Conservation (phyloP, 2,113 vertebrate genomes). For the Chamaetylas fuelleborni region DNA sequence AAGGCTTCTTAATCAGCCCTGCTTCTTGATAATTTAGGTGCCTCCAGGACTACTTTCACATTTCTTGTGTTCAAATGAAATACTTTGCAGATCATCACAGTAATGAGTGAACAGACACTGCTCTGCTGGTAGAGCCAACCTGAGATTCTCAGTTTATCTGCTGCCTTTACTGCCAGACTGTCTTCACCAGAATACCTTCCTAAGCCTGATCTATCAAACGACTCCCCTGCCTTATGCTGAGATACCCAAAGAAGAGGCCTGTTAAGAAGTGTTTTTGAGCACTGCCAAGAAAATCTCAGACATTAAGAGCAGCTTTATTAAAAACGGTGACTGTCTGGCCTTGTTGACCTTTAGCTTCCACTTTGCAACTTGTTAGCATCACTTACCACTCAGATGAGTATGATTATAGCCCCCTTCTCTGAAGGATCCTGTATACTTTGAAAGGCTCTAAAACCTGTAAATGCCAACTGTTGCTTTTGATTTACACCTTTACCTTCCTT, state of each 20-base stretch:
- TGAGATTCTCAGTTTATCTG: not conserved
- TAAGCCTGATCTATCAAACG: not conserved
- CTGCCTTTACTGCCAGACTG: not conserved
- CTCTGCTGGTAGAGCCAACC: not conserved
- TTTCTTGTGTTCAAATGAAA: not conserved
- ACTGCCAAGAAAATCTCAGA: not conserved
- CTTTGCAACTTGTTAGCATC: not conserved
- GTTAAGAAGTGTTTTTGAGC: not conserved
- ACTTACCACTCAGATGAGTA: not conserved
- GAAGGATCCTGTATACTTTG: not conserved
- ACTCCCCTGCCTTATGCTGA: not conserved
- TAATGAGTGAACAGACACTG: not conserved
- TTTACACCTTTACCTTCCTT: not conserved
- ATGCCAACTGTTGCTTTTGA: not conserved
- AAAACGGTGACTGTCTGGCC: not conserved
- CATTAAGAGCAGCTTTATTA: not conserved
- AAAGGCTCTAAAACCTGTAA: not conserved
- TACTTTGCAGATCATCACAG: not conserved
- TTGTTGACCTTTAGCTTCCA: not conserved
- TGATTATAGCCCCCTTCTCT: not conserved
- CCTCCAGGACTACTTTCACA: not conserved
- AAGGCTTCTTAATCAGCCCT: not conserved
- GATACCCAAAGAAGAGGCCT: not conserved
- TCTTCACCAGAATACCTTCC: not conserved
- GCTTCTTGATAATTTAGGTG: not conserved